Evolutionary conservation across 2,113 vertebrate species (phyloP).

Genomic region (Corythornis madagascariensis): DNA sequence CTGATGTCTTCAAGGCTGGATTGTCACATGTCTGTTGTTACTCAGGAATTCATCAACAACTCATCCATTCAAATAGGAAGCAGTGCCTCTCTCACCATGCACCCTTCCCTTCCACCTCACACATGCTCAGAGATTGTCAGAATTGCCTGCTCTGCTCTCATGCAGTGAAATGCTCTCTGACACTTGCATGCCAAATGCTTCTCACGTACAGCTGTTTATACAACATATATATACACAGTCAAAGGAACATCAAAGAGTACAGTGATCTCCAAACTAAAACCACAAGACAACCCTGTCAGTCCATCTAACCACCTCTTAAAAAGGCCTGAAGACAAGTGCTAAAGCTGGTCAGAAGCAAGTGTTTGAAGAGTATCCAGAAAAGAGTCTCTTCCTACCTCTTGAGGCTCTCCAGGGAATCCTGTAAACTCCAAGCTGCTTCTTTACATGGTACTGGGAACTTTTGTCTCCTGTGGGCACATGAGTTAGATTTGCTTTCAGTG

Average conservation of each 20-base stretch:
- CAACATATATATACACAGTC: neutral
- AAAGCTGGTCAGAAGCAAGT: neutral
- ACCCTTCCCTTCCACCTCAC: no score
- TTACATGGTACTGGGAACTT: slow-evolving; percentile 67
- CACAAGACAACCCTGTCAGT: neutral
- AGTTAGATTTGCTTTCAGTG: slow-evolving; percentile 53
- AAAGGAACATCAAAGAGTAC: neutral
- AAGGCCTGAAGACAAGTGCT: neutral
- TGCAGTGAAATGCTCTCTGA: neutral
- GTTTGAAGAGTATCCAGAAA: neutral
- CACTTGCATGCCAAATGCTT: neutral
- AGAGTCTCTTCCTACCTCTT: slow-evolving; percentile 59
- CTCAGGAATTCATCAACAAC: no score
- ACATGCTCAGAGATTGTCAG: no score
- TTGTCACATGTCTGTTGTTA: no score
- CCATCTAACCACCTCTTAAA: neutral
- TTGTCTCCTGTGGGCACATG: slow-evolving; percentile 47
- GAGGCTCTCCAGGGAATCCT: slow-evolving; percentile 69
- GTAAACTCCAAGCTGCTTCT: slow-evolving; percentile 65
- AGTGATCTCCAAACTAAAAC: neutral
- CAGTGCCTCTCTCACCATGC: no score
- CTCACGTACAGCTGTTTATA: neutral
- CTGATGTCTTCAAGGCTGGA: no score
- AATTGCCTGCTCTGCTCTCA: neutral
- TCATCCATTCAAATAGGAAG: no score